These are phyloP conservation scores for Spodoptera litura DNA, from an alignment of 1,140 invertebrate species.

Conservation along the genomic window DNA sequence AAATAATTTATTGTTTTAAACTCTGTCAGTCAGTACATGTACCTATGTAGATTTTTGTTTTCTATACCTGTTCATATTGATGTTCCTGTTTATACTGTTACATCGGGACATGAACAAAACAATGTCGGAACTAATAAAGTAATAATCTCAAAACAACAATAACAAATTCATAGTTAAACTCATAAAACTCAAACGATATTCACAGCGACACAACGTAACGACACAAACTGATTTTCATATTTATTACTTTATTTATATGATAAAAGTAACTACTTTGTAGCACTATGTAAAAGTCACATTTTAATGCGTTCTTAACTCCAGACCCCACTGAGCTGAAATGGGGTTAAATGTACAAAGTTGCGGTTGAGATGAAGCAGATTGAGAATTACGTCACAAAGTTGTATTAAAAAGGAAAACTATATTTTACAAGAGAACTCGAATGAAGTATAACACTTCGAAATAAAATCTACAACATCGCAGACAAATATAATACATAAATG, in stretches of 20 bases:
- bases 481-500: slow-evolving; percentile 33
- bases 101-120: too few species aligned
- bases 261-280: background rate
- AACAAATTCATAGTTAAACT: background rate
- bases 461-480: slow-evolving; percentile 12
- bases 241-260: background rate
- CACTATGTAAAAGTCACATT: background rate
- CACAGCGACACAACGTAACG: background rate
- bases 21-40: too few species aligned
- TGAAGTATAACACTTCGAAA: slow-evolving; percentile 2
- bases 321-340: slow-evolving; percentile 20
- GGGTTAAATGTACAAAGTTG: slow-evolving; percentile 45
- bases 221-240: slow-evolving; percentile 8
- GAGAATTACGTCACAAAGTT: slow-evolving; percentile 33
- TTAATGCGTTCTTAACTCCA: slow-evolving; percentile 22
- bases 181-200: slow-evolving; percentile 3
- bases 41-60: too few species aligned
- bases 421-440: slow-evolving; percentile 17
- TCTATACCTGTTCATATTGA: too few species aligned
- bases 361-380: slow-evolving; percentile 17
- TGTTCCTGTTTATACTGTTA: too few species aligned
- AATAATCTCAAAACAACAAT: too few species aligned
- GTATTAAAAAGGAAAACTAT: slow-evolving; percentile 33
- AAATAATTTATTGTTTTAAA: too few species aligned
- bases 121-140: too few species aligned